Evolutionary conservation across 2,797 vertebrate species (phyloP), one percentile per base, ranked within the genome.

Genomic region (Zenarchopterus dispar): DNA sequence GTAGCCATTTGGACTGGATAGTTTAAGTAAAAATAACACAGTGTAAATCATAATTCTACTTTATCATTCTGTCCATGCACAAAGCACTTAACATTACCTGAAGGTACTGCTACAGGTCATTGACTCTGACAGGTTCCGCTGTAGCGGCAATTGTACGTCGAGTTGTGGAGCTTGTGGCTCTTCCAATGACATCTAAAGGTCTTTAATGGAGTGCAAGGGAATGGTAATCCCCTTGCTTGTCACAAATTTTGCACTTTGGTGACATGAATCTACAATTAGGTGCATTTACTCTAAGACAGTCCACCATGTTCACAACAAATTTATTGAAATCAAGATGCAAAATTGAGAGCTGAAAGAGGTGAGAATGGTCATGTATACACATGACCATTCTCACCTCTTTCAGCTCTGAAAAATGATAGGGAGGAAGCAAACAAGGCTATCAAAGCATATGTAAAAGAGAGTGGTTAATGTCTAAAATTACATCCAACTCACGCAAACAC

Each of bases 401-500:
- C n/a, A n/a, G n/a, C n/a, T n/a, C 28, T 48, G 39, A 70, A 67
- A 73, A 78, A 56, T 56, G 2, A 78, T 24, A 50, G 21, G 33
- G 31, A 24, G 50, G 46, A 58, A 67, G 42, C 45, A 56, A 49
- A 69, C 48, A 19, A 71, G 44, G 68, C 55, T 41, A 52, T 68
- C 33, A 62, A 69, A 78, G 67, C 74, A 76, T 75, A 73, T 79
- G 66, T 66, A 60, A 75, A 71, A 67, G 41, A 72, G 56, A 54
- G 66, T 58, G 71, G 55, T 73, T 71, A 78, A 73, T 69, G 70
- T 80, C 56, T 78, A 67, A 66, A 85, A 81, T 78, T 70, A 75
- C 75, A 77, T 45, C 33, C 4, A 6, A 58, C 36, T 36, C 73
- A 69, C 55, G 75, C 46, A 75, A 49, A 62, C 43, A 56, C 47